phyloP scores from a whole-genome alignment of 2,888 invertebrate genomes.

The Anodontia alba region DNA sequence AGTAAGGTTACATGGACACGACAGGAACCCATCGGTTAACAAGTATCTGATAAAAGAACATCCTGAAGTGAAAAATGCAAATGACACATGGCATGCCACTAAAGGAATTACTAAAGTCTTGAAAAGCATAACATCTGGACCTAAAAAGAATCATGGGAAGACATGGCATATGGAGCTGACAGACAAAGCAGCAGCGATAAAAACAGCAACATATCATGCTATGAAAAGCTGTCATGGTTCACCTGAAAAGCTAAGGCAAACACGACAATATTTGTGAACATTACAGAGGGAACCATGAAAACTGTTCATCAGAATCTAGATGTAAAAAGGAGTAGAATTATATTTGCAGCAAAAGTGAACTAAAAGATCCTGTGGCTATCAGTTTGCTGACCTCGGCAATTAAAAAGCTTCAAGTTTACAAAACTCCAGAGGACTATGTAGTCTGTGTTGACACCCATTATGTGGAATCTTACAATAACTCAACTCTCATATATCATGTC shows the following conservation, averaged over 20 bases:
- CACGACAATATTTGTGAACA: slow-evolving; percentile 38
- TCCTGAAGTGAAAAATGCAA: slow-evolving; percentile 18
- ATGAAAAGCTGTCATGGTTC: slow-evolving; percentile 28
- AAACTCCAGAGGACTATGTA: slow-evolving; percentile 38
- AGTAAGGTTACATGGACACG: slow-evolving; percentile 26
- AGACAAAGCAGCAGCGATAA: slow-evolving; percentile 30
- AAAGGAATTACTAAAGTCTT: slow-evolving; percentile 30
- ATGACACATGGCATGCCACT: slow-evolving; percentile 35
- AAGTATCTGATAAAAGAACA: slow-evolving; percentile 25
- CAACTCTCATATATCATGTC: neutral
- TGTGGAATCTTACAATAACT: slow-evolving; percentile 47
- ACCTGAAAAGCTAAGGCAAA: slow-evolving; percentile 3
- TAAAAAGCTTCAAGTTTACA: slow-evolving; percentile 36
- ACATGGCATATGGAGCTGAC: slow-evolving; percentile 34
- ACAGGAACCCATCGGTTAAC: slow-evolving; percentile 16
- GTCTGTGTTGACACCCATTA: slow-evolving; percentile 45
- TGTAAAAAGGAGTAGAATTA: slow-evolving; percentile 11
- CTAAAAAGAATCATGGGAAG: slow-evolving; percentile 12
- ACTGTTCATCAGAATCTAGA: slow-evolving; percentile 6
- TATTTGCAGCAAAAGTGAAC: neutral
- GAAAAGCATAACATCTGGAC: slow-evolving; percentile 29
- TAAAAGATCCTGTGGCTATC: slow-evolving; percentile 19
- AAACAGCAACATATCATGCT: slow-evolving; percentile 31
- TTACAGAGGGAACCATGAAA: slow-evolving; percentile 28
- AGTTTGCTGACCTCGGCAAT: slow-evolving; percentile 11